A percentile compares a stretch with the other conserved stretches of the same genome.
phyloP scores from a whole-genome alignment of 2,888 invertebrate genomes.

The Tenthredo mesomela region DNA sequence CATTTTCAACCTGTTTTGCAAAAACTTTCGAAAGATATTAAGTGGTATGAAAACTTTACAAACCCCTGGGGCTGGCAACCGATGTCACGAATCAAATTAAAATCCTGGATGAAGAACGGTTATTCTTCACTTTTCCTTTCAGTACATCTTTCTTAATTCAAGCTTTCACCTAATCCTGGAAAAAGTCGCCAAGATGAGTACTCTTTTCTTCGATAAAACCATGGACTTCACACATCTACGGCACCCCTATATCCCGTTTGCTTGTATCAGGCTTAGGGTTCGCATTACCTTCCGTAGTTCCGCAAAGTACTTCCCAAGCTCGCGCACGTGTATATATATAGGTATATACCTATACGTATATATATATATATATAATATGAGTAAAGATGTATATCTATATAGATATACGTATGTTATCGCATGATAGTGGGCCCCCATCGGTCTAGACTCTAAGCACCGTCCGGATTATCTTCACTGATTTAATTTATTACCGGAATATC shows the following conservation, averaged over 20 bases:
- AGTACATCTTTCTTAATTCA: not conserved
- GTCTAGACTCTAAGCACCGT: conserved; percentile 68
- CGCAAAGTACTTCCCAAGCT: conserved; percentile 12
- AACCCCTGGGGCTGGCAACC: not conserved
- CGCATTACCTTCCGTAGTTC: conserved; percentile 4
- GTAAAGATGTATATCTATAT: conserved; percentile 12
- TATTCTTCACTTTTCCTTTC: not conserved
- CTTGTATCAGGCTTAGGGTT: conserved; percentile 36
- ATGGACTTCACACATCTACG: conserved; percentile 4
- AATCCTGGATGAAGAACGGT: no score
- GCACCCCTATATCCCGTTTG: conserved; percentile 3
- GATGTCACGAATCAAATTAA: conserved; percentile 11
- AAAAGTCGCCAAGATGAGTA: not conserved
- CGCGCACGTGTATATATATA: not conserved
- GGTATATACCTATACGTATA: not conserved
- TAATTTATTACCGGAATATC: conserved; percentile 76
- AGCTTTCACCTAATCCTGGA: not conserved
- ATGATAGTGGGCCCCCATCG: conserved; percentile 66
- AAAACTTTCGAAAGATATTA: not conserved
- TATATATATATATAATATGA: not conserved
- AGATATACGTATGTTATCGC: conserved; percentile 54
- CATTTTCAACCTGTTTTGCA: not conserved
- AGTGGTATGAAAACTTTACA: not conserved
- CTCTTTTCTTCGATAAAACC: conserved; percentile 10
- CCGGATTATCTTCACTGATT: conserved; percentile 76